Conservation (phyloP, 2,113 vertebrate genomes). For the Mobula birostris region DNA sequence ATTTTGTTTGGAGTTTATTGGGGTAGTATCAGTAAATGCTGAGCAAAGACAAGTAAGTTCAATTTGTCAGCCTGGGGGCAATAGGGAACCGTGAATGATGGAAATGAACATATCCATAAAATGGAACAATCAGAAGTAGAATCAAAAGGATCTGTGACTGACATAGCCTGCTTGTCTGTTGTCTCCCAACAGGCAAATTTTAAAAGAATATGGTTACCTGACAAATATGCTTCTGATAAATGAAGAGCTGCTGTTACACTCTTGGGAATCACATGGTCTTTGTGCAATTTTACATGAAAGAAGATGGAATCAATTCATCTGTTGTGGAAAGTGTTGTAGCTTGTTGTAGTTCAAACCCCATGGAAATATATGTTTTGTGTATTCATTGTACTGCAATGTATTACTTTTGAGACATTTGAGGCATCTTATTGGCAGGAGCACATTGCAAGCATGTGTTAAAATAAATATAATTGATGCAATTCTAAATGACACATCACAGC, state of each 20-base stretch:
- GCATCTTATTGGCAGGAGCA: conserved; percentile 8
- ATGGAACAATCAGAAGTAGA: neutral
- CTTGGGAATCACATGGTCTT: conserved; percentile 23
- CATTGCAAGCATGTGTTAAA: neutral
- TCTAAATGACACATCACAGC: neutral
- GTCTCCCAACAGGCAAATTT: neutral
- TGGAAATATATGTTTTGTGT: neutral
- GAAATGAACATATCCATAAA: neutral
- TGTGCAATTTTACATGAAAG: conserved; percentile 19
- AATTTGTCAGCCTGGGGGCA: neutral
- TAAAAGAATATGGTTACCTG: neutral
- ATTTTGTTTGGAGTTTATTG: neutral
- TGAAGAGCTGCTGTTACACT: conserved; percentile 6
- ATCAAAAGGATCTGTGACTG: neutral
- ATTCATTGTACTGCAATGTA: neutral
- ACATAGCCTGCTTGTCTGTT: neutral
- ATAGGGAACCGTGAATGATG: neutral
- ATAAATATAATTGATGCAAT: neutral
- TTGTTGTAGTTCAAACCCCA: neutral
- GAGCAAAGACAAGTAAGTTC: no score
- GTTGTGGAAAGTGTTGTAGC: conserved; percentile 6
- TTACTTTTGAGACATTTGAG: neutral
- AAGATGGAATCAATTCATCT: conserved; percentile 21
- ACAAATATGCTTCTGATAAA: conserved; percentile 28
- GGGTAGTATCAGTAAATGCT: no score